Base-by-base conservation (phyloP, 2,113 vertebrate species). In the Rynchops niger region DNA sequence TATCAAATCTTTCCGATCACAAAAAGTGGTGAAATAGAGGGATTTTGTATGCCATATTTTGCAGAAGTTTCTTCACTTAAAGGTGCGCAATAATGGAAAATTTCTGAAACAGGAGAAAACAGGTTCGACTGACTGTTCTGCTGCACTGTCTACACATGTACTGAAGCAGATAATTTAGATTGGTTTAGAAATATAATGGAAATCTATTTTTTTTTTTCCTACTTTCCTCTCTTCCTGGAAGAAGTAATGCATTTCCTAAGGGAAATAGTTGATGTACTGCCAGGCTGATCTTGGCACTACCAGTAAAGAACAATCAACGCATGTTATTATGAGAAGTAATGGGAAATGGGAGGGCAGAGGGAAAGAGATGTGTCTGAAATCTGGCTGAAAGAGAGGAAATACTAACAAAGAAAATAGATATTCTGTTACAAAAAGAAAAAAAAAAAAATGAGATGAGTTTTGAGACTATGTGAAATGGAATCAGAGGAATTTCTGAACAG, bases 131-230 rank as follows among this genome's bases (percentile, higher is more conserved):
- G 30, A 55, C 52, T 86, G 16, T 15, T 43, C 85, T 50, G 50
- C 47, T 76, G 49, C 34, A 77, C 21, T 82, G 80, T 49, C 87
- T 86, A 53, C 50, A 19, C 61, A 45, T 26, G 72, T 70, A 86
- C 58, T 89, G 88, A 91, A 88, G 82, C 90, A 90, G 74, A 38
- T 84, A 82, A 96, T 87, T 93, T 90, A 94, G 73, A 95, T 63
- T 95, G 53, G 4, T 91, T 76, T 40, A 95, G 61, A 97, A 94
- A 89, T 59, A 61, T 8, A 74, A 86, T 43, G 20, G 15, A 72
- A 56, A 78, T 53, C 36, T 3, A 30, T 2, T 1, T 1, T 2
- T 4, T 32, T 58, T 58, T 34, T 65, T n/a, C 40, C 38, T 71
- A 21, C 34, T 67, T 89, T 74, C 36, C 67, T 87, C 20, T 63